Conservation (phyloP, 1,140 invertebrate genomes). For the Sipha flava region DNA sequence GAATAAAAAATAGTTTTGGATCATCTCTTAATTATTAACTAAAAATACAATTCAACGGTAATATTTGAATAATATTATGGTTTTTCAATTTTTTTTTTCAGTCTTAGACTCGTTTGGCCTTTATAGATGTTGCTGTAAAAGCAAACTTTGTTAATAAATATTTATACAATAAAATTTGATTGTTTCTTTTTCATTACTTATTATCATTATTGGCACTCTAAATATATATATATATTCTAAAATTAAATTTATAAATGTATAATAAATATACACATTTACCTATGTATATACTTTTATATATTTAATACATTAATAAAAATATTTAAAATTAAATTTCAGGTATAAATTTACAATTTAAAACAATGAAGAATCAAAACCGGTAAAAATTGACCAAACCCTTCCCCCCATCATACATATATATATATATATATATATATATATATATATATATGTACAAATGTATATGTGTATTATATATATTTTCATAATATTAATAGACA, state of each 20-base stretch:
- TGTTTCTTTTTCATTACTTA: neutral
- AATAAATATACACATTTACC: no score
- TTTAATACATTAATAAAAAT: neutral
- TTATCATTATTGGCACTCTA: slow-evolving; percentile 21
- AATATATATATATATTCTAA: neutral
- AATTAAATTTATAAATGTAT: neutral
- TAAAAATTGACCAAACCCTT: neutral
- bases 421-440: neutral
- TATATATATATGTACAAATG: neutral
- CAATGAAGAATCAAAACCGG: neutral
- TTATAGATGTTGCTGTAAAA: neutral
- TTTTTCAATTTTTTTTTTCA: neutral
- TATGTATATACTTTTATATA: no score
- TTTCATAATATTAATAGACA: neutral
- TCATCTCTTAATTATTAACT: neutral
- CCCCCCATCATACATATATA: neutral
- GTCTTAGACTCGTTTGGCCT: slow-evolving; percentile 26
- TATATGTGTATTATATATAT: neutral
- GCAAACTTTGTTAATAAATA: neutral
- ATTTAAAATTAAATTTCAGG: neutral
- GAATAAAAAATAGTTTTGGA: neutral
- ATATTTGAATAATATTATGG: neutral
- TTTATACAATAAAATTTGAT: slow-evolving; percentile 9
- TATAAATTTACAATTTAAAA: neutral
- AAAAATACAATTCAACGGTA: slow-evolving; percentile 1